Evolutionary conservation across 2,888 invertebrate species (phyloP).

Genomic region (Troglohyphantes excavatus): DNA sequence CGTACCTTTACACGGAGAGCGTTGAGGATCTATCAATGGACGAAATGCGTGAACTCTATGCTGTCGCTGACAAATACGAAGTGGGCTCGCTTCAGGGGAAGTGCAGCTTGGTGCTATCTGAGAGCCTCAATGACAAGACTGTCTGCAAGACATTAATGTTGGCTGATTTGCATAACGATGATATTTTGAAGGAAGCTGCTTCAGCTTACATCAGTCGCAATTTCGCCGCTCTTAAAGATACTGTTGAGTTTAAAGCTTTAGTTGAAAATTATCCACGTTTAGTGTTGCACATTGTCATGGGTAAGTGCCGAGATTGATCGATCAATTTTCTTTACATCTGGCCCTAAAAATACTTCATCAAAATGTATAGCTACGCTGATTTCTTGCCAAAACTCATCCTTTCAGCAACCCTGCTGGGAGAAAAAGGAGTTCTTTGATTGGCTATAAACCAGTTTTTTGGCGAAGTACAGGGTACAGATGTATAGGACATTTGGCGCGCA

Average conservation of each 20-base stretch:
- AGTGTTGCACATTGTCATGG: too few relatives aligned
- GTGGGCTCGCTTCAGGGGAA: neutral
- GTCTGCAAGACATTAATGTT: neutral
- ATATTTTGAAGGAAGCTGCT: neutral
- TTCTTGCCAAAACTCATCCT: too few relatives aligned
- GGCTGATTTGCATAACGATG: conserved; percentile 1
- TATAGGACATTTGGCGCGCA: too few relatives aligned
- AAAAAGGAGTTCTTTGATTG: too few relatives aligned
- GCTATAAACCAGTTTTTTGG: too few relatives aligned
- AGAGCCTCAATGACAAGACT: neutral
- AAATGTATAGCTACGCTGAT: too few relatives aligned
- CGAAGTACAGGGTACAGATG: too few relatives aligned
- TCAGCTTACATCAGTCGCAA: neutral
- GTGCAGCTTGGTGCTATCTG: neutral
- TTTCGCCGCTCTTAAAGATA: neutral
- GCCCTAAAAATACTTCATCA: too few relatives aligned
- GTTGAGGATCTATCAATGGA: neutral
- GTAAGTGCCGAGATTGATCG: too few relatives aligned
- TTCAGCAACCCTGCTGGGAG: too few relatives aligned
- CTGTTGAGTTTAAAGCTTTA: neutral
- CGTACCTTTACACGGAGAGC: neutral
- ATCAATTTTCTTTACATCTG: too few relatives aligned
- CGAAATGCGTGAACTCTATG: neutral
- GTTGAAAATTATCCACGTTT: neutral
- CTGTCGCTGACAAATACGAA: neutral